phyloP scores from a whole-genome alignment of 2,888 invertebrate species.

The Ferdinandea cuprea region DNA sequence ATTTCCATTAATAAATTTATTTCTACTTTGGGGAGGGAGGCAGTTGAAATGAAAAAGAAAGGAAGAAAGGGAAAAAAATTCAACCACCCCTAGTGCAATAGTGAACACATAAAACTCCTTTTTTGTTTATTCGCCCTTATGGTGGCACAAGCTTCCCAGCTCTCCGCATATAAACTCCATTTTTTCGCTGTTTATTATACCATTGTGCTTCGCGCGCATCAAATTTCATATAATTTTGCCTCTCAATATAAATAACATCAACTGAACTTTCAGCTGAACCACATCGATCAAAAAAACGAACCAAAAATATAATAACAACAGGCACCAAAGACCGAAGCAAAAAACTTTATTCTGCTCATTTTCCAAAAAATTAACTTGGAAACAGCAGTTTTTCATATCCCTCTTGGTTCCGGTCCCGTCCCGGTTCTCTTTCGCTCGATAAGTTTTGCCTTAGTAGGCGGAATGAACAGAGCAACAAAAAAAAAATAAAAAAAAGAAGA shows the following conservation, averaged over 20 bases:
- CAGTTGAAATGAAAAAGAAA: constrained; percentile 6
- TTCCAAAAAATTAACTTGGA: constrained; percentile 72
- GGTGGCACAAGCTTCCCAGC: constrained; percentile 14
- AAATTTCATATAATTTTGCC: constrained; percentile 63
- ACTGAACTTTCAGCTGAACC: constrained; percentile 55
- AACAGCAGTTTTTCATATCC: constrained; percentile 70
- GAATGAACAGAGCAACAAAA: constrained; percentile 3
- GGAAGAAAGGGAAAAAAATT: constrained; percentile 7
- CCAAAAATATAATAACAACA: no score
- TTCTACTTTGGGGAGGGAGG: constrained; percentile 39
- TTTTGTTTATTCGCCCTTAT: constrained; percentile 54
- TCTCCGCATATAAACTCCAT: constrained; percentile 16
- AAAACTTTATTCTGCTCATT: constrained; percentile 70
- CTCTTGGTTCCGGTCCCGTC: no score
- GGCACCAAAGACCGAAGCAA: constrained; percentile 1
- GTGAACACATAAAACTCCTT: constrained; percentile 56
- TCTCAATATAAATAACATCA: constrained; percentile 68
- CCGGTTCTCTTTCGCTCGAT: constrained; percentile 38
- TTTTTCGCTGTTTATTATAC: constrained; percentile 37
- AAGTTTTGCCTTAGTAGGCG: constrained; percentile 36
- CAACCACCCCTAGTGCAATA: constrained; percentile 43
- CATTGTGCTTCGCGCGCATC: constrained; percentile 43
- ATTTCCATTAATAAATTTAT: constrained; percentile 71
- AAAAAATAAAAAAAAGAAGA: background rate
- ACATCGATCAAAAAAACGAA: constrained; percentile 70